Percentiles rank a stretch among this genome's conserved stretches.
phyloP scores from a whole-genome alignment of 2,888 invertebrate species.

The Penaeus monodon region DNA sequence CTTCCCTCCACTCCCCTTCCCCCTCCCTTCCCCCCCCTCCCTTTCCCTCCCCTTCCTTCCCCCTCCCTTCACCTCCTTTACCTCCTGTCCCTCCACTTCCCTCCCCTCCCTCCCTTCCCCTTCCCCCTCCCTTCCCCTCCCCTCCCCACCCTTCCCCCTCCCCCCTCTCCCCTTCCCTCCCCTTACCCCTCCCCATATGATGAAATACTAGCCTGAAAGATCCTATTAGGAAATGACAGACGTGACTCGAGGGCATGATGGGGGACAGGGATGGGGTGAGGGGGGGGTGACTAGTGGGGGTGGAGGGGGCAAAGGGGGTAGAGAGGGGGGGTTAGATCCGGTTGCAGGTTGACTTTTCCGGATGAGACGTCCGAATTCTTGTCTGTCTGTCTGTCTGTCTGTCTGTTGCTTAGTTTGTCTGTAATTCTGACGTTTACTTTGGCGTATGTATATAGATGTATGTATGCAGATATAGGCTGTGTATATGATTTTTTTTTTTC shows the following conservation, averaged over 20 bases:
- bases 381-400: too few relatives aligned
- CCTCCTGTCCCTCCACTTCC: not conserved
- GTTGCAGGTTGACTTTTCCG: too few relatives aligned
- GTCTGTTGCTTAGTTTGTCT: too few relatives aligned
- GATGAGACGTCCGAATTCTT: too few relatives aligned
- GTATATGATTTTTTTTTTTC: too few relatives aligned
- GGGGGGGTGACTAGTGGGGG: not conserved
- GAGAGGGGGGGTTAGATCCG: too few relatives aligned
- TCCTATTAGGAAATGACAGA: not conserved
- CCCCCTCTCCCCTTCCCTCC: not conserved
- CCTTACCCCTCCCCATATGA: not conserved
- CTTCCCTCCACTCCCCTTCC: not conserved
- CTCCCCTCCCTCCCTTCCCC: not conserved
- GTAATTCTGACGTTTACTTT: too few relatives aligned
- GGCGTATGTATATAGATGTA: too few relatives aligned
- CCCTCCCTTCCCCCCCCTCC: not conserved
- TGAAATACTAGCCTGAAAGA: not conserved
- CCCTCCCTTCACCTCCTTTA: not conserved
- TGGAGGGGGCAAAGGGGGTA: not conserved
- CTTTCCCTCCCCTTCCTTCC: not conserved
- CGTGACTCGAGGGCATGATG: not conserved
- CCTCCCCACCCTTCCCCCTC: not conserved
- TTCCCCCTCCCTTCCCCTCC: not conserved
- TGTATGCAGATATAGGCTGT: too few relatives aligned
- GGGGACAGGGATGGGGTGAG: not conserved